Conservation (phyloP, 2,888 invertebrate species). For the Athalia rosae region DNA sequence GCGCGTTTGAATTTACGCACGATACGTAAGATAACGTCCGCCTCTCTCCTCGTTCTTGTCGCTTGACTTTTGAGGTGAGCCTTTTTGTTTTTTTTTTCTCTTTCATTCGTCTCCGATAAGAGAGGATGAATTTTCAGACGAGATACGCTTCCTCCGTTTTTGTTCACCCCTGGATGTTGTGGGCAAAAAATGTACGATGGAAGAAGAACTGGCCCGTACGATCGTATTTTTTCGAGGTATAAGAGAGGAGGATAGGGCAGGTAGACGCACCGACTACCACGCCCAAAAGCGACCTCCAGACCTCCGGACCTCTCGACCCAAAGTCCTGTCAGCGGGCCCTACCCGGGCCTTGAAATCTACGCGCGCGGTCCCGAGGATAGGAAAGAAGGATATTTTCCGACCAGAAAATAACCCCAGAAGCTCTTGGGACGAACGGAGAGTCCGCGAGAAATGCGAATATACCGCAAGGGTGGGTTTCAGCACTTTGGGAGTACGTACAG, state of each 20-base stretch:
- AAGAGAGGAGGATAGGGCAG: constrained; percentile 37
- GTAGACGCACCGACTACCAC: constrained; percentile 57
- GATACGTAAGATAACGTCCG: background rate
- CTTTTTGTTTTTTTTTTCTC: background rate
- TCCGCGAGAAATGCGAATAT: no score
- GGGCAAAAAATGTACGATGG: constrained; percentile 22
- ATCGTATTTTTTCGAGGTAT: background rate
- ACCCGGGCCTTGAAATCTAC: background rate
- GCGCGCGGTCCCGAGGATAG: background rate
- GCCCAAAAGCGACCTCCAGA: constrained; percentile 68
- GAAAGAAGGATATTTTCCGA: no score
- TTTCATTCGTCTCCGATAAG: background rate
- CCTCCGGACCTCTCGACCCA: constrained; percentile 47
- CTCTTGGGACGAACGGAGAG: no score
- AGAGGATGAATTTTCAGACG: background rate
- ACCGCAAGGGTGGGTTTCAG: no score
- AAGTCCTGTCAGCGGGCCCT: constrained; percentile 40
- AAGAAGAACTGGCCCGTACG: constrained; percentile 12
- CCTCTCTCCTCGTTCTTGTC: background rate
- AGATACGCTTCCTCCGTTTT: constrained; percentile 10
- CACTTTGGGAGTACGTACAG: no score
- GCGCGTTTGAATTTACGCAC: constrained; percentile 17
- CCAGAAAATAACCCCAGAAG: no score
- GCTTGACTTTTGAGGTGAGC: background rate
- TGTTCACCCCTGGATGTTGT: constrained; percentile 29